Base-by-base conservation (phyloP, 2,888 invertebrate species). In the Lasioglossum pauxillum region DNA sequence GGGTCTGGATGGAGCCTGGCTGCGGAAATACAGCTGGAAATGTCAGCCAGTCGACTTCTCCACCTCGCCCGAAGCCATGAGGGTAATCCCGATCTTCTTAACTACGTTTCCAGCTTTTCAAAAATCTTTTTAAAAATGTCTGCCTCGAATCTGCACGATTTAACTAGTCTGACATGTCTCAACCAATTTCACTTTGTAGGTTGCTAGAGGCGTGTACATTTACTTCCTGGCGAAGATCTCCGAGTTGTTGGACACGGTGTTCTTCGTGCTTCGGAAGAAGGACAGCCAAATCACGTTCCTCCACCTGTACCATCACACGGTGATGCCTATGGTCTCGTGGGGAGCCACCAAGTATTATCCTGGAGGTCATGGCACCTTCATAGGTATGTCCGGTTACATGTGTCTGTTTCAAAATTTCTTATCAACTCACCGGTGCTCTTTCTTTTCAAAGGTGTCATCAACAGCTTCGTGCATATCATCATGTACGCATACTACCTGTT, bases 251-350 rank as follows among this genome's bases (percentile, higher is more conserved):
- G 99, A 99, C 94, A 99, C 99, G 0, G 97, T 99, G 38, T 99
- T 99, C 96, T 99, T 99, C 95, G 98, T 99, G 31, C 96, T 99
- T 92, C 96, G 99, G 78, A 99, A 99, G 96, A 99, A 99, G 93
- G 97, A 98, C 89, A 97, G 97, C 12, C 99, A 99, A 95, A 97
- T 99, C 77, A 98, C 98, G 0, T 98, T 98, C 94, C 96, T 99
- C 79, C 99, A 99, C 93, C 96, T 99, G 92, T 98, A 99, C 94
- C 99, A 99, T 95, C 99, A 99, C 94, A 98, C 98, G 0, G 98
- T 98, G 72, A 99, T 99, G 99, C 98, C 99, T 2, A 96, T 98
- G 96, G 97, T 98, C 92, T 98, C 98, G 78, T 99, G 99, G 99
- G 98, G 98, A 73, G 98, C 98, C 23, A 98, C 98, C 23, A 98